Percentiles rank a stretch among this genome's conserved stretches.
phyloP scores from a whole-genome alignment of 1,140 invertebrate genomes.

The Drosophila lini region DNA sequence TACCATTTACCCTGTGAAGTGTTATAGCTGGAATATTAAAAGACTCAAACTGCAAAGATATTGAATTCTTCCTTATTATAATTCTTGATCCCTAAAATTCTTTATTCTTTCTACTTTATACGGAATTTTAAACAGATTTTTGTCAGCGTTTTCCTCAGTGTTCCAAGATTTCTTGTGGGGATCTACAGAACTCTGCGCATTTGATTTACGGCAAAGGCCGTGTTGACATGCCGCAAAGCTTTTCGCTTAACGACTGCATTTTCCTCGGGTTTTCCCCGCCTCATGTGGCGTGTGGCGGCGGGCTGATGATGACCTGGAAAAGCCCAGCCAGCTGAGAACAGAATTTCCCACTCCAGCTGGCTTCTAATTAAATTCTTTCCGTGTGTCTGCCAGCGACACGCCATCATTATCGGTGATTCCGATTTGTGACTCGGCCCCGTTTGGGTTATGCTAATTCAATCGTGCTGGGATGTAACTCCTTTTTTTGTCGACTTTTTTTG shows the following conservation, averaged over 20 bases:
- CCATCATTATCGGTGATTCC: slow-evolving; percentile 46
- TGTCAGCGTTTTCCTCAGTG: not conserved
- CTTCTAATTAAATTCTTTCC: slow-evolving; percentile 64
- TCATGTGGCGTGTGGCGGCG: slow-evolving; percentile 45
- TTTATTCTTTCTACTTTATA: not conserved
- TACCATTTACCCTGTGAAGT: no score
- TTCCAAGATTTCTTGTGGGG: not conserved
- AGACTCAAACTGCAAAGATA: no score
- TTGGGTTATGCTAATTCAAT: slow-evolving; percentile 66
- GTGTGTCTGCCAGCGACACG: slow-evolving; percentile 62
- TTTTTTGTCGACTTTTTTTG: slow-evolving; percentile 4
- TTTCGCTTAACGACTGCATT: slow-evolving; percentile 67
- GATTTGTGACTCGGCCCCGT: slow-evolving; percentile 21
- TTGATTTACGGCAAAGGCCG: slow-evolving; percentile 78
- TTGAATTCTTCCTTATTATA: no score
- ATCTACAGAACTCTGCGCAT: slow-evolving; percentile 41
- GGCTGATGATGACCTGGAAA: slow-evolving; percentile 60
- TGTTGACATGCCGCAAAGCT: slow-evolving; percentile 75
- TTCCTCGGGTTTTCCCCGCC: slow-evolving; percentile 18
- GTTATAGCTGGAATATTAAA: no score
- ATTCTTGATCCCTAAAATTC: no score
- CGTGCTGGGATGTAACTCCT: slow-evolving; percentile 34
- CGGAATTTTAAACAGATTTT: no score
- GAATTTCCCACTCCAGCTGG: slow-evolving; percentile 16
- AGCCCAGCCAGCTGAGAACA: slow-evolving; percentile 24